These are phyloP conservation scores for Naja naja DNA, from an alignment of 2,113 vertebrate species.

Conservation along the genomic window DNA sequence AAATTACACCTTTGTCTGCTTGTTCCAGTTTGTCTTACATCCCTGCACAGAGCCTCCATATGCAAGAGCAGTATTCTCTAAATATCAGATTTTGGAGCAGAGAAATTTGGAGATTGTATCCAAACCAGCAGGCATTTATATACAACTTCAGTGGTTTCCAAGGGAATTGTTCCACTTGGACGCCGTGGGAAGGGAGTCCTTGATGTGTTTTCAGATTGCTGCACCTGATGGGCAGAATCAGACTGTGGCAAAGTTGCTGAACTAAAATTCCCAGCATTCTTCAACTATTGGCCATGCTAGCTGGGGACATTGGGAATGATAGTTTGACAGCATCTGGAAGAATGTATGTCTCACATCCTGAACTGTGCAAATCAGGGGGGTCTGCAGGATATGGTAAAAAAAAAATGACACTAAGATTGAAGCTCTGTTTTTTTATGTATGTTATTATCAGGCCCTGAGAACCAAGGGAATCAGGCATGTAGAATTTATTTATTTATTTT, in stretches of 20 bases:
- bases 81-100: background rate
- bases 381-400: background rate
- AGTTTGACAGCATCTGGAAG: background rate
- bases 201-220: background rate
- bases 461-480: too few relatives aligned
- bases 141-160: background rate
- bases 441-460: background rate
- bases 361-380: background rate
- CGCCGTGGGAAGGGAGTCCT: background rate
- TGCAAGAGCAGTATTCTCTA: background rate
- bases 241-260: background rate
- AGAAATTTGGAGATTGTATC: background rate
- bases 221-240: background rate
- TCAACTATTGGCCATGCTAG: background rate
- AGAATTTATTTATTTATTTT: too few relatives aligned
- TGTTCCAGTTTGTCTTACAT: background rate
- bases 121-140: background rate
- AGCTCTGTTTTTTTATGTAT: background rate
- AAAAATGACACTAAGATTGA: background rate
- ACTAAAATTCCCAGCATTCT: background rate
- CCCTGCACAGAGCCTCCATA: background rate
- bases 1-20: background rate
- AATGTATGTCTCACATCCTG: background rate
- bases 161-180: background rate
- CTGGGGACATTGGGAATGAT: background rate